These are phyloP conservation scores for Aegotheles bennettii DNA, from an alignment of 2,113 vertebrate genomes.

Conservation along the genomic window DNA sequence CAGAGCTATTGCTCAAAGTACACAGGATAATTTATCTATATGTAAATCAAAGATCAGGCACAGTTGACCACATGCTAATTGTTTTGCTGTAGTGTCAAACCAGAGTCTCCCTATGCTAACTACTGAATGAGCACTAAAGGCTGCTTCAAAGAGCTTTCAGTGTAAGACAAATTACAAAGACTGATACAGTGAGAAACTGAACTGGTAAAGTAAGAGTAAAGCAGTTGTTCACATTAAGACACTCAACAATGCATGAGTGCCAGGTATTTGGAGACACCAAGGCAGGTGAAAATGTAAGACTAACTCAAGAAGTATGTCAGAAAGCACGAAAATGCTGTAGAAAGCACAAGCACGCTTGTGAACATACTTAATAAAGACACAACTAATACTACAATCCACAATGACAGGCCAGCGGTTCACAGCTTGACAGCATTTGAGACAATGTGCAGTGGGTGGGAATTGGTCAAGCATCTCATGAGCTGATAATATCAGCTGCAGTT, in stretches of 20 bases:
- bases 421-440: not conserved
- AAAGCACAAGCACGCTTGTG: not conserved
- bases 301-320: not conserved
- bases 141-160: not conserved
- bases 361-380: not conserved
- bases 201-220: not conserved
- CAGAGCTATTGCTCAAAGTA: not conserved
- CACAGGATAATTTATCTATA: not conserved
- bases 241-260: fast-evolving
- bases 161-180: not conserved
- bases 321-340: not conserved
- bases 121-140: not conserved
- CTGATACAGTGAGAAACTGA: not conserved
- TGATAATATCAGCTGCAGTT: not conserved
- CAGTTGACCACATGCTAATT: not conserved
- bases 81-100: not conserved
- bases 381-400: not conserved
- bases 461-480: fast-evolving
- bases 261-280: not conserved
- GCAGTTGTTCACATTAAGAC: not conserved
- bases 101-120: not conserved
- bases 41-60: not conserved
- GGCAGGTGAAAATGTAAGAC: not conserved
- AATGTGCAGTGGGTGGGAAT: not conserved
- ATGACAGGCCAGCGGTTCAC: not conserved